A percentile compares a stretch with the other conserved stretches of the same genome.
Evolutionary conservation across 2,797 vertebrate species (phyloP).

Genomic region (Fringilla coelebs): DNA sequence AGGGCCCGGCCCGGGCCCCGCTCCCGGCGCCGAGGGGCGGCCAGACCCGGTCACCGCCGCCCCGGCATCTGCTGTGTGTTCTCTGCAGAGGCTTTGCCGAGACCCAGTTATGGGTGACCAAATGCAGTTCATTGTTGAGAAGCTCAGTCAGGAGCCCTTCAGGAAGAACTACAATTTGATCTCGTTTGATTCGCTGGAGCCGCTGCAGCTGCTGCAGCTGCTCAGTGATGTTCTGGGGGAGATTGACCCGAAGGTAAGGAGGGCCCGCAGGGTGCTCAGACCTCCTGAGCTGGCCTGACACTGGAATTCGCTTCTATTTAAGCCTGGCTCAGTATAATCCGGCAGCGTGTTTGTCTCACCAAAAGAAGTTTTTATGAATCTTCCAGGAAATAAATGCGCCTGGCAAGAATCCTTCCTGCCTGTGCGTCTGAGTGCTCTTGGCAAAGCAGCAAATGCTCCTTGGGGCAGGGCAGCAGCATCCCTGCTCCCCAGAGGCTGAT

Average conservation of each 20-base stretch:
- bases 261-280: not conserved
- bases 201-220: conserved; percentile 90
- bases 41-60: too few relatives aligned
- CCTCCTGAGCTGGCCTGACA: not conserved
- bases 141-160: conserved; percentile 93
- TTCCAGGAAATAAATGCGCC: not conserved
- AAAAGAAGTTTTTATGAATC: not conserved
- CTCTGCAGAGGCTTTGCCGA: not conserved
- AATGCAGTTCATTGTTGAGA: conserved; percentile 92
- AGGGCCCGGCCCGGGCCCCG: not conserved
- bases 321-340: not conserved
- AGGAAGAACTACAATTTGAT: conserved; percentile 94
- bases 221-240: conserved; percentile 92
- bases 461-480: not conserved
- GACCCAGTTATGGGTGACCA: conserved; percentile 87
- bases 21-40: not conserved
- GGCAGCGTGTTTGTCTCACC: not conserved
- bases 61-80: not conserved
- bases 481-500: not conserved
- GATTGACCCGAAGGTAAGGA: conserved; percentile 92
- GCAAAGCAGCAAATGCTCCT: conserved; percentile 12
- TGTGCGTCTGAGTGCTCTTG: not conserved
- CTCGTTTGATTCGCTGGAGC: conserved; percentile 93
- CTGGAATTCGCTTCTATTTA: not conserved
- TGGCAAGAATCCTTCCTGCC: not conserved